Conservation (phyloP, 1,140 invertebrate species). For the Dysdera silvatica region DNA sequence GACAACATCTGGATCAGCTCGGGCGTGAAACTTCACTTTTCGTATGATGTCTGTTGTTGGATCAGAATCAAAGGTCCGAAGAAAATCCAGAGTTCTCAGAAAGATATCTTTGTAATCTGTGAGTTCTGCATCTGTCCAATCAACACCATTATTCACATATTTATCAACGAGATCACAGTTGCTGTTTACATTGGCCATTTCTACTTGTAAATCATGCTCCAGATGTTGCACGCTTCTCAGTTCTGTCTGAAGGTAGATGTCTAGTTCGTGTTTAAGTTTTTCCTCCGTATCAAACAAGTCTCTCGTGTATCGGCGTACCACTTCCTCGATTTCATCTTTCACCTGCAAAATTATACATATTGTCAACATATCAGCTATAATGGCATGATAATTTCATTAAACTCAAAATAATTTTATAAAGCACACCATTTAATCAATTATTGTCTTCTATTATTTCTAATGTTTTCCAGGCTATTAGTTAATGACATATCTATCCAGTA, state of each 20-base stretch:
- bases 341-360: too few species aligned
- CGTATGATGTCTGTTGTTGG: conserved; percentile 71
- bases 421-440: too few species aligned
- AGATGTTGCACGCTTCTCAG: conserved; percentile 68
- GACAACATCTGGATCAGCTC: conserved; percentile 22
- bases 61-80: conserved; percentile 86
- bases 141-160: conserved; percentile 68
- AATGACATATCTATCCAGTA: too few species aligned
- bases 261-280: conserved; percentile 80
- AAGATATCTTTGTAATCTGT: conserved; percentile 89
- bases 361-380: too few species aligned
- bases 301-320: conserved; percentile 23
- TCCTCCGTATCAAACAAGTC: conserved; percentile 51
- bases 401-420: too few species aligned
- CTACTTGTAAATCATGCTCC: conserved; percentile 83
- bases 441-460: too few species aligned
- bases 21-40: conserved; percentile 59
- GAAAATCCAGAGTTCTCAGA: conserved; percentile 76
- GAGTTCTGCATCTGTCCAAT: conserved; percentile 49
- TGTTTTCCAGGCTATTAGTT: too few species aligned
- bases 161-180: conserved; percentile 91
- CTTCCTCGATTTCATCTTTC: conserved; percentile 29
- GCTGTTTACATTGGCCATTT: conserved; percentile 83
- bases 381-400: too few species aligned
- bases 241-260: conserved; percentile 74